These are phyloP conservation scores for Phoxinus phoxinus DNA, from an alignment of 2,113 vertebrate species.

Conservation along the genomic window DNA sequence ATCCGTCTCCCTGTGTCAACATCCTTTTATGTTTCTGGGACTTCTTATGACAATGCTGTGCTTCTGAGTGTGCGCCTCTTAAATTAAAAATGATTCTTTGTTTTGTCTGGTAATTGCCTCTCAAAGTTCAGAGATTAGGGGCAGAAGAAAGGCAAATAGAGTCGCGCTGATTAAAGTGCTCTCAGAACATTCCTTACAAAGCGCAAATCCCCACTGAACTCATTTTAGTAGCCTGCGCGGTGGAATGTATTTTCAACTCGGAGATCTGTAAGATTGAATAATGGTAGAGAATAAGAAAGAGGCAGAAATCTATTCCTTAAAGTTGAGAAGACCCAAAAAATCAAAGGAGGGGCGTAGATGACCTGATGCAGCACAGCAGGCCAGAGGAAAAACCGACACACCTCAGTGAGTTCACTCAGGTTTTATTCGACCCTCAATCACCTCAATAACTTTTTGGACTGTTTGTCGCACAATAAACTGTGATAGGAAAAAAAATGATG, in stretches of 20 bases:
- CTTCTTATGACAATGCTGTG: background rate
- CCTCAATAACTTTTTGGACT: background rate
- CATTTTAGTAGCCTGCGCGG: background rate
- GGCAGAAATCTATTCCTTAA: background rate
- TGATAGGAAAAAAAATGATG: background rate
- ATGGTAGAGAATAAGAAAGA: slow-evolving; percentile 14
- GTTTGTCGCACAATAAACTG: background rate
- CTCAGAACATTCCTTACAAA: slow-evolving; percentile 9
- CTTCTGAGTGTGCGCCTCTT: background rate
- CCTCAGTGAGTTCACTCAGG: background rate
- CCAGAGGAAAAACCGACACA: background rate
- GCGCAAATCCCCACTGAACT: slow-evolving; percentile 1
- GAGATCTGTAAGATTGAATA: slow-evolving; percentile 6
- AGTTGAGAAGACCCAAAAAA: background rate
- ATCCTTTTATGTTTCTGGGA: background rate
- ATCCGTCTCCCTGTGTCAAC: background rate
- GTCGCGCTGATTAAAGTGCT: background rate
- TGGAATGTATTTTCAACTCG: background rate
- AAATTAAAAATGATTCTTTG: slow-evolving; percentile 9
- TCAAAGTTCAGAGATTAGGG: slow-evolving; percentile 25
- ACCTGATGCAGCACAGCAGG: slow-evolving; percentile 3
- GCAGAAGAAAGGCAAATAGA: slow-evolving; percentile 21
- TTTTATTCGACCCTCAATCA: background rate
- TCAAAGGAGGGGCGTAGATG: background rate
- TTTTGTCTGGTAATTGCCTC: slow-evolving; percentile 31